These are phyloP conservation scores for Drosophila paulistorum DNA, from an alignment of 1,140 invertebrate species.

Conservation along the genomic window DNA sequence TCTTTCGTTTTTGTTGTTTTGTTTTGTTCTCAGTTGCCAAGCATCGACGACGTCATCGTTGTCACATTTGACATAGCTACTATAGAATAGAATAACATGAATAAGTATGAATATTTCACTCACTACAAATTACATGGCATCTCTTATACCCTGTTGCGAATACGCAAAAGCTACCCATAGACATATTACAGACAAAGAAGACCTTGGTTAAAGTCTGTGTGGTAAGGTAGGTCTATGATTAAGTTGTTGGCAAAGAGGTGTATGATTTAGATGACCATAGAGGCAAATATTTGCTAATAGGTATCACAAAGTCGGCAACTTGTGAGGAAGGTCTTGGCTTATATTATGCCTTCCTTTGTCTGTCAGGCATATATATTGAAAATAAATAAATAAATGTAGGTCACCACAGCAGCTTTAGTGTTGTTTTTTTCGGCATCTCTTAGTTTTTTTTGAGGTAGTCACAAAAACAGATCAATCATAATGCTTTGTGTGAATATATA, in stretches of 20 bases:
- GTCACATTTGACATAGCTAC: constrained; percentile 58
- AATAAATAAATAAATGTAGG: constrained; percentile 68
- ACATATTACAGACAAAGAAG: too few species aligned
- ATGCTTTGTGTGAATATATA: not conserved
- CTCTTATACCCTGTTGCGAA: not conserved
- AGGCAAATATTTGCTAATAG: too few species aligned
- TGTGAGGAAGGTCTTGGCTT: constrained; percentile 11
- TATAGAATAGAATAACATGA: constrained; percentile 50
- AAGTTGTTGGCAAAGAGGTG: too few species aligned
- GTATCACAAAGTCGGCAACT: not conserved
- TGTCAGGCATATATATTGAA: constrained; percentile 64
- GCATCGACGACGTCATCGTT: constrained; percentile 52
- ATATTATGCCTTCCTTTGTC: constrained; percentile 37
- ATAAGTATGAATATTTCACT: constrained; percentile 36
- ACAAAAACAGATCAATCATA: constrained; percentile 63
- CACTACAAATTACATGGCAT: not conserved
- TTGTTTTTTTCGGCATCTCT: constrained; percentile 3
- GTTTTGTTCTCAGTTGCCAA: constrained; percentile 21
- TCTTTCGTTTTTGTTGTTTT: constrained; percentile 3
- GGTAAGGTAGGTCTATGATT: too few species aligned
- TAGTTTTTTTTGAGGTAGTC: constrained; percentile 8
- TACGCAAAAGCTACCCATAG: not conserved
- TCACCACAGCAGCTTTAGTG: constrained; percentile 42
- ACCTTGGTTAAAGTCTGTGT: too few species aligned
- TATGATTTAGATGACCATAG: too few species aligned